Evolutionary conservation across 2,113 vertebrate species (phyloP), one percentile per base, ranked within the genome.

Genomic region (Corynorhinus townsendii): DNA sequence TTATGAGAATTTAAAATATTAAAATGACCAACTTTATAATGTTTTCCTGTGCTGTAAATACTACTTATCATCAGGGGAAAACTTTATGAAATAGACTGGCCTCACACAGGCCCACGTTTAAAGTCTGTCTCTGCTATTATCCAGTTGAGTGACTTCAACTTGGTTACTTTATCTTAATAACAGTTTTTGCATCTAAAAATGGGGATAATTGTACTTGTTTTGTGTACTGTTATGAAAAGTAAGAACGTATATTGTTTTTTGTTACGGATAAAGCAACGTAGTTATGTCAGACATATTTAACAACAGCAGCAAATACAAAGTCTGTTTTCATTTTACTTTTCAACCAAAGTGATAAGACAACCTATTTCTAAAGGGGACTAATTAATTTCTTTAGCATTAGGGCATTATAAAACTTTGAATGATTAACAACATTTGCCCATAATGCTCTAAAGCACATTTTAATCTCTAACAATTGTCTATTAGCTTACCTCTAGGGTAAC

Each of bases 1-100:
- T 47, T 86, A 91, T 75, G 64, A 35, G n/a, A 85, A 54, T 85
- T 80, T 59, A 91, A 75, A 49, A 62, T 94, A 62, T 90, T 49
- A 12, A 43, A 88, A 92, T 88, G 79, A 62, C 69, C 68, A 79
- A 93, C 47, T 92, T 83, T 73, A 56, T 1, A 45, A 35, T 38
- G 22, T 45, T 94, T 69, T 88, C 45, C 33, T 94, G 79, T 90
- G 45, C 35, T 52, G n/a, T 20, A 92, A 87, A 43, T 81, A 84
- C 54, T 75, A 66, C 75, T 86, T 83, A 26, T 80, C 49, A 72
- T 76, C 1, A 49, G 71, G 66, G 11, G 30, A 12, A 45, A 79
- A 83, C 22, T 22, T 75, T 75, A 52, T 28, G 75, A 72, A 89
- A 86, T 11, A 69, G 35, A 75, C 12, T 82, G 64, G 56, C 43